Base-by-base conservation (phyloP, 2,113 vertebrate species). In the Lethenteron camtschaticum region DNA sequence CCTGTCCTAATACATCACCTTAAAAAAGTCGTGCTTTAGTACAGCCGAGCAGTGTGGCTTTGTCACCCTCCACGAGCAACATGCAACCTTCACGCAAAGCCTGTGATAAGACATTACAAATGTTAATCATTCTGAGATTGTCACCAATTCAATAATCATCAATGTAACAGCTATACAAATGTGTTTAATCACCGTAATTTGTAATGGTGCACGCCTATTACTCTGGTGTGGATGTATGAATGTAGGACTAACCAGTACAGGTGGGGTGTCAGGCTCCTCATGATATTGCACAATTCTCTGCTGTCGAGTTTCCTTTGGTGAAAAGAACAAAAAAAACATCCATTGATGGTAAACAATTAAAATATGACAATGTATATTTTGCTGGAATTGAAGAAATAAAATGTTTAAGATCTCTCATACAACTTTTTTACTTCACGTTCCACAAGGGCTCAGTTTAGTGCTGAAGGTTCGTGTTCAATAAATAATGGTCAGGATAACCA, bases 231-330 rank as follows among this genome's bases (percentile, higher is more conserved):
- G 41, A 41, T 41, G 41, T 41, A 41, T 41, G 41, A 41, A 55
- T 58, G 55, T n/a, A 56, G 68, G 66, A 71, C 80, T 80, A 74
- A 88, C 87, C 81, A 90, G 79, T 10, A 88, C 86, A 56, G 74
- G 73, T 2, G 85, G 84, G 0, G 85, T 86, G 41, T 85, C 75
- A 1, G 75, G 74, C 71, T 89, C 86, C 73, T 88, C 84, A 0
- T 87, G 87, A 71, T 81, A 88, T 16, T 90, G 86, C 12, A 3
- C 73, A 75, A 89, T 87, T 76, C 87, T 80, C 77, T 87, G 83
- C 74, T 87, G 85, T 72, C 85, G 79, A 3, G 84, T 89, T 75
- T 90, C 86, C 88, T 90, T 73, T 14, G 70, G 9, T 18, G 57
- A 13, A 70, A 13, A 55, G 13, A 11, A 55, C 18, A 58, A 13